Evolutionary conservation across 2,797 vertebrate genomes (phyloP), one percentile per base, ranked within the genome.

Genomic region (Manis pentadactyla): DNA sequence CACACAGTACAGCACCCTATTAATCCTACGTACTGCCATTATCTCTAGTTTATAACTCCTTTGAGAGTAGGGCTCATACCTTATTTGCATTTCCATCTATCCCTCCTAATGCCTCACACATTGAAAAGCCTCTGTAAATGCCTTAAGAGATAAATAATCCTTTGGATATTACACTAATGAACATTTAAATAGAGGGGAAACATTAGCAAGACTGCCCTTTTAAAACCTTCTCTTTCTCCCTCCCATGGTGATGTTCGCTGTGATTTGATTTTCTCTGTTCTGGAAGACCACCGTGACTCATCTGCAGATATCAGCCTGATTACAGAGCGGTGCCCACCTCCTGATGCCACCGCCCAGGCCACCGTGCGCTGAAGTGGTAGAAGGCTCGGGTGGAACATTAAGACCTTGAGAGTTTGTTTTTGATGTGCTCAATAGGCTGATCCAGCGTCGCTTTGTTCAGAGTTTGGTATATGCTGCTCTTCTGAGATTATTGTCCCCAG

Each of bases 251-350:
- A 94, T 37, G 87, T 89, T 90, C 85, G 29, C 46, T 91, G 53
- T 93, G 46, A 53, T 93, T 82, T 91, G 49, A 87, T 42, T 78
- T 93, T 68, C 61, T 96, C 59, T 39, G 14, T 66, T 78, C 81
- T 69, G 49, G 84, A 89, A 73, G n/a, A 34, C 73, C 17, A 66
- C 29, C 57, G 34, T 66, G 69, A 82, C 19, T 61, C 55, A 63
- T 5, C 14, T 21, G 79, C 86, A 90, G 55, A 96, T 95, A 84
- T 83, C 2, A 61, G 14, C 83, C 34, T 57, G 3, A 87, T 81
- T 90, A 31, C 75, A 81, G 55, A 94, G 46, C 53, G 17, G 7
- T 37, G 1, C 55, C 46, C 63, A 42, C 73, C 68, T 49, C 55
- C 90, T 42, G 7, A 68, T 10, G 39, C 37, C 92, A 68, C 39